Conservation (phyloP, 2,797 vertebrate genomes). For the Hylomyscus alleni region DNA sequence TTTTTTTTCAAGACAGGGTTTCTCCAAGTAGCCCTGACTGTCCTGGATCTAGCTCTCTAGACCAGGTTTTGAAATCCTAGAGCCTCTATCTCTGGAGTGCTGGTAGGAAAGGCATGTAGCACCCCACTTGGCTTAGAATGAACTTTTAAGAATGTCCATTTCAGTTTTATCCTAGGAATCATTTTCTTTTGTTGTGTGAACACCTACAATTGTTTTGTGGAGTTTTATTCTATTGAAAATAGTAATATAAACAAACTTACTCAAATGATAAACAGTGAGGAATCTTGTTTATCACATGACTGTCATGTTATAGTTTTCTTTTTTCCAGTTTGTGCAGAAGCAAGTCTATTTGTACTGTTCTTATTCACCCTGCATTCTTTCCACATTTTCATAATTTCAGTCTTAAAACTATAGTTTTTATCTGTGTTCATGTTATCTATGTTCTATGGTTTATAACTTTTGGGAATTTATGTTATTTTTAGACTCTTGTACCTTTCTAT, state of each 20-base stretch:
- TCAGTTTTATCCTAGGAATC: conserved; percentile 9
- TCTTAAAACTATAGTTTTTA: conserved; percentile 34
- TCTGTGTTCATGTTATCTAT: conserved; percentile 7
- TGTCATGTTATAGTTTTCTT: background rate
- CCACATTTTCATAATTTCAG: conserved; percentile 41
- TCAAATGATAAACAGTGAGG: background rate
- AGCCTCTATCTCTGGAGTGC: too few relatives aligned
- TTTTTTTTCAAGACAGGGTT: background rate
- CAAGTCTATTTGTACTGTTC: conserved; percentile 29
- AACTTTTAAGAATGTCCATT: conserved; percentile 25
- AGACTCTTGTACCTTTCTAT: background rate
- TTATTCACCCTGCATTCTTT: conserved; percentile 23
- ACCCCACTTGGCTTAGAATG: background rate
- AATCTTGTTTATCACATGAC: background rate
- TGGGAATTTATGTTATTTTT: conserved; percentile 57
- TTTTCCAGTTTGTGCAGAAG: conserved; percentile 44
- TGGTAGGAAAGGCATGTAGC: too few relatives aligned
- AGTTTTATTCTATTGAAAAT: conserved; percentile 50
- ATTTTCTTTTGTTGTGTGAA: conserved; percentile 18
- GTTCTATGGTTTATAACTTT: background rate
- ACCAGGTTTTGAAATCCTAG: too few relatives aligned
- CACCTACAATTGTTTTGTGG: background rate
- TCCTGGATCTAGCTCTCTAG: too few relatives aligned
- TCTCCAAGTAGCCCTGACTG: too few relatives aligned
- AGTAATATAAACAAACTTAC: conserved; percentile 33